Conservation (phyloP, 2,113 vertebrate genomes). For the human region DNA sequence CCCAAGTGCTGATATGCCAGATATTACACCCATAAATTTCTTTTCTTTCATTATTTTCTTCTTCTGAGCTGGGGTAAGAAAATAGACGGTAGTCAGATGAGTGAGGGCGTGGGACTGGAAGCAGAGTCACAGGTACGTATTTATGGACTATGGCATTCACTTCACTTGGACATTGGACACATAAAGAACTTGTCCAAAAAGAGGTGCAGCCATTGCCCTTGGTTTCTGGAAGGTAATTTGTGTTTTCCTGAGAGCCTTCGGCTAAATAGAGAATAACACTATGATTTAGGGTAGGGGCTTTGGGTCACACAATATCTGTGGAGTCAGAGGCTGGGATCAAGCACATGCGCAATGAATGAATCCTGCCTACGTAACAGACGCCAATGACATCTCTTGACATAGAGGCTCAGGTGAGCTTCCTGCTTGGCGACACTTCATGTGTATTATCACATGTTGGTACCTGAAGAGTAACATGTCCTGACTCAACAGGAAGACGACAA, state of each 20-base stretch:
- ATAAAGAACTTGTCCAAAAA: neutral
- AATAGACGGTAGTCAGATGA: neutral
- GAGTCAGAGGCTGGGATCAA: neutral
- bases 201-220: neutral
- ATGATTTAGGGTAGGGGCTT: neutral
- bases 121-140: neutral
- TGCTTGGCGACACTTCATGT: neutral
- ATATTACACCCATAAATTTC: neutral
- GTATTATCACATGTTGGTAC: neutral
- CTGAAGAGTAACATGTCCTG: neutral
- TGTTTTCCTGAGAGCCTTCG: neutral
- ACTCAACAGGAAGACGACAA: neutral
- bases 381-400: neutral
- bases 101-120: neutral
- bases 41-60: neutral
- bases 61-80: neutral
- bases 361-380: neutral
- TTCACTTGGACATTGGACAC: neutral
- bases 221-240: neutral
- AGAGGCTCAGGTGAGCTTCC: neutral
- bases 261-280: neutral
- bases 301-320: neutral
- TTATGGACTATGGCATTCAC: neutral
- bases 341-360: neutral
- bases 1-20: neutral